These are phyloP conservation scores for Drosophila melanica DNA, from an alignment of 1,140 invertebrate genomes.

Conservation along the genomic window DNA sequence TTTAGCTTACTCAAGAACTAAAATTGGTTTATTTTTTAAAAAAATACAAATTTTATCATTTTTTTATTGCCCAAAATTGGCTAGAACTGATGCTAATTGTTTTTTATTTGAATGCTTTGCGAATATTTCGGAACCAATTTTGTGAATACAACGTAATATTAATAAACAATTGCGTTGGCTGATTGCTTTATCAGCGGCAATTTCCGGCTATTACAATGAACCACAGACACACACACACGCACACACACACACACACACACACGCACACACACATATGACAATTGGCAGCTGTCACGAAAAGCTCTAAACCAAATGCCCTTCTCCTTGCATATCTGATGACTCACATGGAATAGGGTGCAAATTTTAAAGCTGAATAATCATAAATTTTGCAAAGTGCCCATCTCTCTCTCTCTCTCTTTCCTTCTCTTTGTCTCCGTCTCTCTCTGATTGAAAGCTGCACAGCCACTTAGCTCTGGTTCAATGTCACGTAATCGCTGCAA, in stretches of 20 bases:
- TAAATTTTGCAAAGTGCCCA: slow-evolving; percentile 33
- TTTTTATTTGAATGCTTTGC: slow-evolving; percentile 1
- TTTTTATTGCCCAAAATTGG: neutral
- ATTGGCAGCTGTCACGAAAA: slow-evolving; percentile 70
- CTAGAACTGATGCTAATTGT: neutral
- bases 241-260: slow-evolving; percentile 4
- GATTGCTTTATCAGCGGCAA: slow-evolving; percentile 47
- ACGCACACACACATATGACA: slow-evolving; percentile 26
- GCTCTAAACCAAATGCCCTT: slow-evolving; percentile 9
- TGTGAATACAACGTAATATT: slow-evolving; percentile 18
- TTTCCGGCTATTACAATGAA: slow-evolving; percentile 43
- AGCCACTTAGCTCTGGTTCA: slow-evolving; percentile 69
- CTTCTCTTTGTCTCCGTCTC: slow-evolving; percentile 19
- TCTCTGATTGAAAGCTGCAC: slow-evolving; percentile 64
- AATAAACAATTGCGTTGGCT: slow-evolving; percentile 38
- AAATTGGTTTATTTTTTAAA: too few species aligned
- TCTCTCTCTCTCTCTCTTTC: neutral
- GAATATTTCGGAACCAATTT: neutral
- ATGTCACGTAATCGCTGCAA: slow-evolving; percentile 76
- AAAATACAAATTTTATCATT: too few species aligned
- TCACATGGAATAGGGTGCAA: slow-evolving; percentile 1
- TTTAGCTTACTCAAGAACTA: too few species aligned
- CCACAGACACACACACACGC: slow-evolving; percentile 1
- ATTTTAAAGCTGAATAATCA: slow-evolving; percentile 42
- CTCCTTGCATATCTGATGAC: slow-evolving; percentile 23